Percentiles rank a stretch among this genome's conserved stretches.
phyloP scores from a whole-genome alignment of 2,797 vertebrate genomes.

The Chloroceryle amazona region DNA sequence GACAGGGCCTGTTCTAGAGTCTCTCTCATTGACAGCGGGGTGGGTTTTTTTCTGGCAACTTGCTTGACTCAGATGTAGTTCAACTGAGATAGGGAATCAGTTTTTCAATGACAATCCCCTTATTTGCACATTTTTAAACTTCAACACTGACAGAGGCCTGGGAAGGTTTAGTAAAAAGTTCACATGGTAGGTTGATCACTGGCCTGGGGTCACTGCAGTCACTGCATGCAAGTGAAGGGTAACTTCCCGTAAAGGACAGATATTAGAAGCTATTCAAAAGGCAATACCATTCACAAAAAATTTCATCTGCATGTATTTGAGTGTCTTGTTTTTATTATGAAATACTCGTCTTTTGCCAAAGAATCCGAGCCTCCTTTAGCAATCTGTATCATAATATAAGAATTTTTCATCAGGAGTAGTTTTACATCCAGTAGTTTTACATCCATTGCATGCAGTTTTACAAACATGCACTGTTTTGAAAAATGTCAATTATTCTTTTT shows the following conservation, averaged over 20 bases:
- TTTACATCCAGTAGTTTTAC: not conserved
- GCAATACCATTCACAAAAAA: not conserved
- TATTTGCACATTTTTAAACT: constrained; percentile 3
- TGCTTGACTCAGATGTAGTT: not conserved
- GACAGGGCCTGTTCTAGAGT: not conserved
- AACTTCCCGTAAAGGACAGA: not conserved
- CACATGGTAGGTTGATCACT: not conserved
- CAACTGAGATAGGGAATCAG: not conserved
- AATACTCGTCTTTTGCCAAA: not conserved
- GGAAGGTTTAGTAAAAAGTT: constrained; percentile 7
- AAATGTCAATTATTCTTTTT: not conserved
- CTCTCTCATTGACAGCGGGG: not conserved
- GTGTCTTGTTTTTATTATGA: not conserved
- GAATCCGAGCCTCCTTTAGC: accelerated
- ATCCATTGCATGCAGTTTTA: no score
- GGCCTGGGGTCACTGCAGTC: not conserved
- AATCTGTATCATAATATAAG: not conserved
- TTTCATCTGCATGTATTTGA: not conserved
- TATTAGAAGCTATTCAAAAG: not conserved
- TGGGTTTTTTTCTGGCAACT: not conserved
- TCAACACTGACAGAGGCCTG: not conserved
- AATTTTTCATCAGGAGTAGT: not conserved
- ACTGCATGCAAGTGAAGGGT: not conserved
- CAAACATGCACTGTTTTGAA: not conserved
- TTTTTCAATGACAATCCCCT: not conserved